Base-by-base conservation (phyloP, 2,888 invertebrate species). In the Mongoloraphidia duomilia region DNA sequence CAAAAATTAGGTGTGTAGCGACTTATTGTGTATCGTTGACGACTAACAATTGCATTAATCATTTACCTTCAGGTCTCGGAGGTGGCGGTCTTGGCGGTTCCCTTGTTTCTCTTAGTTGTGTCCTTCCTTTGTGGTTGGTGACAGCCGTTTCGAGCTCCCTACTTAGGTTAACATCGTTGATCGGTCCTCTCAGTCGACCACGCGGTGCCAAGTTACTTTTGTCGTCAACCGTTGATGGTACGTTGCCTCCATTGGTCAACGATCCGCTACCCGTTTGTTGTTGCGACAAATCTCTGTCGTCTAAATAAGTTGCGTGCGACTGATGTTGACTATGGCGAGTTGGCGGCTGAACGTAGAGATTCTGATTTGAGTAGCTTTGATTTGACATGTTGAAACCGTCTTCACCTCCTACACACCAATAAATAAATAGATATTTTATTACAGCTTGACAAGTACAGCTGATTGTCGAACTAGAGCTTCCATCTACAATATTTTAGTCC, bases 311-410 rank as follows among this genome's bases (percentile, higher is more conserved):
- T 17, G 40, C 17, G 26, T 34, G 40, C 14, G 34, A 34, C 5
- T 40, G 74, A 70, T 58, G 61, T 66, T 56, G 67, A 49, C 64
- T 61, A 53, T 67, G 74, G 52, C 84, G 70, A 5, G 90, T 90
- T 0, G 92, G 92, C 3, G 90, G 91, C 60, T 92, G 91, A 40
- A 92, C 92, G 65, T 93, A 92, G 47, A 92, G 68, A 67, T 92
- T 92, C 68, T 92, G 92, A 47, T 90, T 88, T 47, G 89, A 85
- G 67, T 91, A 91, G 58, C 75, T 74, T 63, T 72, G 67, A 13
- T 64, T 63, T 0, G 63, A 66, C 52, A 65, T 72, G 54, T 66
- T 59, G 57, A 67, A 68, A 55, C 68, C 69, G 50, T 69, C 68
- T 4, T 63, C 63, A 17, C 33, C 42, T 6, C 48, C 26, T 26